A percentile compares a stretch with the other conserved stretches of the same genome.
These are phyloP conservation scores for Apostichopus japonicus DNA, from an alignment of 35 echinoderm and acorn worm genomes.

Conservation along the genomic window DNA sequence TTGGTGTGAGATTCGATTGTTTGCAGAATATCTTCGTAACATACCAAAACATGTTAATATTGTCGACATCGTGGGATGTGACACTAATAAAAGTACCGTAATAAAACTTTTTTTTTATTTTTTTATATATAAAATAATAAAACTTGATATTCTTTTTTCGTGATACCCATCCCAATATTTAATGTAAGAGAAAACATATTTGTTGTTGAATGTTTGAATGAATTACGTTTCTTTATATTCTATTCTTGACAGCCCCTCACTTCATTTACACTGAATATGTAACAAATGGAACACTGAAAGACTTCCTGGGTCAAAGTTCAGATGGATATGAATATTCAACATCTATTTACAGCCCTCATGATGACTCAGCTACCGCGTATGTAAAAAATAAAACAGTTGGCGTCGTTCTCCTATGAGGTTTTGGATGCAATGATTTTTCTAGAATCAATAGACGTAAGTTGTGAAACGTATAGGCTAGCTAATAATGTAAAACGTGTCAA, in stretches of 20 bases:
- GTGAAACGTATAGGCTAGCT: no score
- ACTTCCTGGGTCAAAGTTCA: background rate
- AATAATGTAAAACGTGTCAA: no score
- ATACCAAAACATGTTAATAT: constrained; percentile 3
- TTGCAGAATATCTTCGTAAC: background rate
- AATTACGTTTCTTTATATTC: background rate
- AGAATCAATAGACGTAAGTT: constrained; percentile 21
- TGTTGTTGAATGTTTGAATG: background rate
- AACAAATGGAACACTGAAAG: constrained; percentile 18
- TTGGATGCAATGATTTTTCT: background rate
- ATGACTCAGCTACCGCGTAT: background rate
- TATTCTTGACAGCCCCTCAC: background rate
- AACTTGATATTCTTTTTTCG: background rate
- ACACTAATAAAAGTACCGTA: background rate
- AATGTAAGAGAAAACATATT: no score
- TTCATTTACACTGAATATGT: constrained; percentile 19
- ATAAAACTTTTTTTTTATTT: background rate
- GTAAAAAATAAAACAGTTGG: background rate
- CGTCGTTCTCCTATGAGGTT: background rate
- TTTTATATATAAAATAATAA: background rate
- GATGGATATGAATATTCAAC: background rate
- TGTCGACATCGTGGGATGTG: background rate
- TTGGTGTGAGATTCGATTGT: background rate
- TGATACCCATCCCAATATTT: no score
- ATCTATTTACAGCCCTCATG: background rate